Evolutionary conservation across 2,797 vertebrate species (phyloP).

Genomic region (Champsocephalus esox): DNA sequence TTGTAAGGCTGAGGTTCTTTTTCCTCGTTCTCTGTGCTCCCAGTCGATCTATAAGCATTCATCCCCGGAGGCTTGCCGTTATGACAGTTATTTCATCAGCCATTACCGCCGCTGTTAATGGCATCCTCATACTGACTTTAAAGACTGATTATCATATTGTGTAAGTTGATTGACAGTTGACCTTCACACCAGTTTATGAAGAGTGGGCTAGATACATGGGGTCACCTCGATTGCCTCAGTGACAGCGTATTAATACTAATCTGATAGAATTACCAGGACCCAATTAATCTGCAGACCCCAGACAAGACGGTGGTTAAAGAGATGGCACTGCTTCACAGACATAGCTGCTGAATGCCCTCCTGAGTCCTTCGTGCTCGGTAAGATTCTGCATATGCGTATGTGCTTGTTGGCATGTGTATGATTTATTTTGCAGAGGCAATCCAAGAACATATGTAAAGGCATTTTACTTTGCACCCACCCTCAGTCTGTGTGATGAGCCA

Average conservation of each 20-base stretch:
- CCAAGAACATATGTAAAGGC: slow-evolving; percentile 8
- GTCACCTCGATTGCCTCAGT: slow-evolving; percentile 71
- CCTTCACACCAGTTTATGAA: slow-evolving; percentile 83
- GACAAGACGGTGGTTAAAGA: slow-evolving; percentile 69
- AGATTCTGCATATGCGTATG: slow-evolving; percentile 2
- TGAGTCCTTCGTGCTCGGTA: slow-evolving; percentile 8
- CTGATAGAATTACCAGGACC: slow-evolving; percentile 81
- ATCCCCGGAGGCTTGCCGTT: slow-evolving; percentile 59
- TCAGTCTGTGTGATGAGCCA: slow-evolving; percentile 42
- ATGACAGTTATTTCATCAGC: slow-evolving; percentile 73
- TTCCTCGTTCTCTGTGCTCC: slow-evolving; percentile 32
- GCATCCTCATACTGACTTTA: slow-evolving; percentile 70
- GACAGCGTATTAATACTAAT: slow-evolving; percentile 84
- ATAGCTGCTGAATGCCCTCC: slow-evolving; percentile 24
- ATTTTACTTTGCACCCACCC: slow-evolving; percentile 37
- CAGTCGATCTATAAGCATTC: slow-evolving; percentile 52
- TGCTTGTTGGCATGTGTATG: slow-evolving; percentile 4
- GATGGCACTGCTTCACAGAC: slow-evolving; percentile 51
- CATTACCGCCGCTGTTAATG: slow-evolving; percentile 77
- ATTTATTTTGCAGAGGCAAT: slow-evolving; percentile 10
- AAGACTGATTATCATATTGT: slow-evolving; percentile 82
- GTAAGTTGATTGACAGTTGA: slow-evolving; percentile 85
- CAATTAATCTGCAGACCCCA: slow-evolving; percentile 78
- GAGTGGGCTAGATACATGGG: slow-evolving; percentile 64
- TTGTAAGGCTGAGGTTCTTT: slow-evolving; percentile 16